These are phyloP conservation scores for Drosophila ficusphila DNA, from an alignment of 1,140 invertebrate genomes.

Conservation along the genomic window DNA sequence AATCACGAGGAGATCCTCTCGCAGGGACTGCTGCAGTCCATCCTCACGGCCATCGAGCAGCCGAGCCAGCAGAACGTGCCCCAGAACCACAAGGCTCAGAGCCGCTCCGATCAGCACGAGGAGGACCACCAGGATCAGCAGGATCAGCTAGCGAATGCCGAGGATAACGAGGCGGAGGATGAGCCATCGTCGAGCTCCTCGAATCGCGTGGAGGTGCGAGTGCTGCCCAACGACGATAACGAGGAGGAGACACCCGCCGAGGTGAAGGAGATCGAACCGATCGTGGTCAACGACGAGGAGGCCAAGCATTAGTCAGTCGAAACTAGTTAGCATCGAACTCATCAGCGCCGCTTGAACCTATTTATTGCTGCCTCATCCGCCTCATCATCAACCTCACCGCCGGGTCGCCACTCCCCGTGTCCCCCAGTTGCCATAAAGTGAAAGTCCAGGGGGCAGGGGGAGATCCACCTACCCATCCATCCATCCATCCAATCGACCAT, in stretches of 20 bases:
- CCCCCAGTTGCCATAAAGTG: constrained; percentile 55
- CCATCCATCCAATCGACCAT: too few species aligned
- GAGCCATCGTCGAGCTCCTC: constrained; percentile 36
- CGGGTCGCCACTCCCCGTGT: not conserved
- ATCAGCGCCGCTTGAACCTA: constrained; percentile 57
- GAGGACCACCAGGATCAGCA: constrained; percentile 11
- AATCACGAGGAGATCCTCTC: constrained; percentile 90
- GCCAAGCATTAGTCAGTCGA: constrained; percentile 65
- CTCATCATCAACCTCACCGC: not conserved
- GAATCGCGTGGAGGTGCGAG: constrained; percentile 54
- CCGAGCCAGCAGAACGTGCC: constrained; percentile 75
- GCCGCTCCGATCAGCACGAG: constrained; percentile 64
- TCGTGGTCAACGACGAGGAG: constrained; percentile 60
- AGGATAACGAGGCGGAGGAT: constrained; percentile 15
- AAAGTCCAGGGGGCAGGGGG: constrained; percentile 32
- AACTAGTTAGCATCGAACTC: constrained; percentile 58
- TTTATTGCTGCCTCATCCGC: constrained; percentile 57
- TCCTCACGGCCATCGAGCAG: constrained; percentile 90
- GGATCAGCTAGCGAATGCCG: constrained; percentile 8
- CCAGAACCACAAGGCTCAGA: constrained; percentile 65
- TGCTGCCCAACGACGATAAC: constrained; percentile 48
- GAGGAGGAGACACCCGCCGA: constrained; percentile 51
- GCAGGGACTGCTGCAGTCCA: constrained; percentile 91
- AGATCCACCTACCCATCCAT: not conserved
- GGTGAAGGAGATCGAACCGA: constrained; percentile 64